Conservation (phyloP, 2,888 invertebrate species). For the Congeria kusceri region DNA sequence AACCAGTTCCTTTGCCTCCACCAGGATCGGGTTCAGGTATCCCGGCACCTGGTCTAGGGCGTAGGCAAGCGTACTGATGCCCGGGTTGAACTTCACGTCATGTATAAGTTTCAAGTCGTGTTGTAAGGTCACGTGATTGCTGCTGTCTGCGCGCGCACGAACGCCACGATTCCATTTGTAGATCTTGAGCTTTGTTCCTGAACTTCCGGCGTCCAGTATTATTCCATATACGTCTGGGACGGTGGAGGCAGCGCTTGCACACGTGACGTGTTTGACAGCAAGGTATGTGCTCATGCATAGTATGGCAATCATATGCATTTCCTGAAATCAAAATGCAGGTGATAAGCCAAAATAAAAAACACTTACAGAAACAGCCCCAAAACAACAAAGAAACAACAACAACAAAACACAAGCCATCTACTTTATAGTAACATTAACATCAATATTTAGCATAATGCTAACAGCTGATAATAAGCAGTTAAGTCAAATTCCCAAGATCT, state of each 20-base stretch:
- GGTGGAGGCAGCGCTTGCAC: constrained; percentile 7
- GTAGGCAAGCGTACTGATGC: constrained; percentile 66
- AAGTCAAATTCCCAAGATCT: too few relatives aligned
- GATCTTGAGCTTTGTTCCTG: constrained; percentile 86
- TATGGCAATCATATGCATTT: constrained; percentile 66
- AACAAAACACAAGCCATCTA: too few relatives aligned
- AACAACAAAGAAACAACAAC: too few relatives aligned
- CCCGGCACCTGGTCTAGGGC: constrained; percentile 45
- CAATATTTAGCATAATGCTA: too few relatives aligned
- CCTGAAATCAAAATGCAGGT: constrained; percentile 38
- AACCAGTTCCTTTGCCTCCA: constrained; percentile 82
- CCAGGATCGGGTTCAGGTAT: constrained; percentile 83
- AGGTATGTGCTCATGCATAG: constrained; percentile 59
- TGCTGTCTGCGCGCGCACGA: constrained; percentile 9
- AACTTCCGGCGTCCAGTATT: constrained; percentile 87
- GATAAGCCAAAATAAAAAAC: background rate
- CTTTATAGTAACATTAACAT: too few relatives aligned
- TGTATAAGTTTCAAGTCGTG: constrained; percentile 37
- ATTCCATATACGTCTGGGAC: constrained; percentile 83
- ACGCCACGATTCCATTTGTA: constrained; percentile 83
- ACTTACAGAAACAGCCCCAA: too few relatives aligned
- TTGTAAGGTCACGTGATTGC: constrained; percentile 41
- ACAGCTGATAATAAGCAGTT: too few relatives aligned
- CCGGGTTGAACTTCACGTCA: constrained; percentile 70
- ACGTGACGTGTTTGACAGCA: constrained; percentile 25